Base-by-base conservation (phyloP, 2,113 vertebrate genomes). In the Vidua macroura region DNA sequence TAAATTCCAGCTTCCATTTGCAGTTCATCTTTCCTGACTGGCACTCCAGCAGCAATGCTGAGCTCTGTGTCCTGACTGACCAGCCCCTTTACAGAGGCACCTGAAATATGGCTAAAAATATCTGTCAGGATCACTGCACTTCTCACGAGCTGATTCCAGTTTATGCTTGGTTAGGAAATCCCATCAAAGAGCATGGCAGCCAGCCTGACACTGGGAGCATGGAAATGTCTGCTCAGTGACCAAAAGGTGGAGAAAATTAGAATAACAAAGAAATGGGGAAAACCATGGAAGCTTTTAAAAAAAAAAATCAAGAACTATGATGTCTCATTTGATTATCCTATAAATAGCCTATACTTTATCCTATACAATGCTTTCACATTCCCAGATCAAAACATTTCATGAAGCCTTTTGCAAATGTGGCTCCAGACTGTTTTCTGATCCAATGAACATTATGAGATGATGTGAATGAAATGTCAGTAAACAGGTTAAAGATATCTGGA, bases 381-480 rank as follows among this genome's bases (percentile, higher is more conserved):
- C 75, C 48, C 55, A 53, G 59, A 70, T 58, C 37, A 68, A 88
- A 92, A 69, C 48, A 58, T 10, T 53, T 35, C 24, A 37, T 3
- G n/a, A 75, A 67, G 48, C 28, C 21, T 74, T 90, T 86, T 48
- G 80, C 80, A 86, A 74, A 70, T 15, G 23, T 15, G 77, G 64
- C 88, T 92, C 46, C 22, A 66, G 75, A 83, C 56, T 88, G 80
- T 51, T 92, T 93, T 78, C 86, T 90, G 69, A 95, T 75, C 73
- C 76, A 77, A 16, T 25, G 55, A 60, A 77, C 17, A 19, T 70
- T 59, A 88, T 9, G 46, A 83, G 85, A 69, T 10, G 37, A 93
- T 18, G 56, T 10, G 44, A 94, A 63, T 3, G 23, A 92, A 93
- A 88, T 77, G 59, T 53, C 93, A 91, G 80, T 53, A 95, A 88